These are phyloP conservation scores for Cyanoramphus novaezelandiae DNA, from an alignment of 2,113 vertebrate genomes.

Conservation along the genomic window DNA sequence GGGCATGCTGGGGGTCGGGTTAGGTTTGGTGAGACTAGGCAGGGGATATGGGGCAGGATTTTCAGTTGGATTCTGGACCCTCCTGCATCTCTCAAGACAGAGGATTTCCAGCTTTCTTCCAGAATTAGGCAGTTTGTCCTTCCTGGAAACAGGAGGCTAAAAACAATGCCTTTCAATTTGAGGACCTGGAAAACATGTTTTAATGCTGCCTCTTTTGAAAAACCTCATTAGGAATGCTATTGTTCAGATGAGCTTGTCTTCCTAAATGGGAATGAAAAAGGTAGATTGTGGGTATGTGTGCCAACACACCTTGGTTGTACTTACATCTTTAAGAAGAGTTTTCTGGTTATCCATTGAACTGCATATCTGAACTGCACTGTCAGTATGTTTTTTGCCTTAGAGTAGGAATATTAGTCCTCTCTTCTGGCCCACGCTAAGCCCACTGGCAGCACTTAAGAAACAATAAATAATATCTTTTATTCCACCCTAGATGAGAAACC, in stretches of 20 bases:
- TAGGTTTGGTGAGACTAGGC: not conserved
- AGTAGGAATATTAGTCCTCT: not conserved
- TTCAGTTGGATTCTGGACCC: not conserved
- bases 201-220: not conserved
- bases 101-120: not conserved
- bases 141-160: not conserved
- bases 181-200: not conserved
- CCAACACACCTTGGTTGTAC: not conserved
- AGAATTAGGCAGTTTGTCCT: not conserved
- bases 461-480: constrained; percentile 34
- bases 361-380: not conserved
- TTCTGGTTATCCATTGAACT: not conserved
- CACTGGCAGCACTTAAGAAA: constrained; percentile 25
- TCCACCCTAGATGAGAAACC: not conserved
- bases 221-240: not conserved
- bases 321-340: not conserved
- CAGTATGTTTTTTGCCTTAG: not conserved
- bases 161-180: not conserved
- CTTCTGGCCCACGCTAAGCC: not conserved
- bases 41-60: not conserved
- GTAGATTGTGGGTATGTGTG: not conserved
- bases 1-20: not conserved
- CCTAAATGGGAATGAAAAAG: not conserved
- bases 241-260: not conserved
- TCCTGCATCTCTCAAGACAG: not conserved